A percentile compares a stretch with the other conserved stretches of the same genome.
These are phyloP conservation scores for Cardiocondyla obscurior DNA, from an alignment of 1,140 invertebrate genomes.

Conservation along the genomic window DNA sequence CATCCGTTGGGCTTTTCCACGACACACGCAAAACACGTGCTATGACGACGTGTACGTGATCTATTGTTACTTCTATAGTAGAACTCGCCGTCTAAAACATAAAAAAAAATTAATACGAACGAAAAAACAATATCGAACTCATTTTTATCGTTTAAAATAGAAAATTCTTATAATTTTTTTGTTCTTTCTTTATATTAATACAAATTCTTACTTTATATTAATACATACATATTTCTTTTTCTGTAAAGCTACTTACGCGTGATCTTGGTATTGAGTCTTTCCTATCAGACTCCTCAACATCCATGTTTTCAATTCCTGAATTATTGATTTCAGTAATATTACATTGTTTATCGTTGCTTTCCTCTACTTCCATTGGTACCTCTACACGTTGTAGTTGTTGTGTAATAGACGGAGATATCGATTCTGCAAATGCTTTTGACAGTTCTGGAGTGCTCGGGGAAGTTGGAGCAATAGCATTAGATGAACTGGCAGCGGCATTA, in stretches of 20 bases:
- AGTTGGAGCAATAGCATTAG: conserved; percentile 58
- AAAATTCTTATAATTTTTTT: too few relatives aligned
- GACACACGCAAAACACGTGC: conserved; percentile 87
- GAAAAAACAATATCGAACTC: not conserved
- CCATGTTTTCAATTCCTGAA: conserved; percentile 91
- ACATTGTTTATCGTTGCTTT: conserved; percentile 83
- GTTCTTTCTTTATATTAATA: not conserved
- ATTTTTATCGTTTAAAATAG: not conserved
- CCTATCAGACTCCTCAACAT: conserved; percentile 86
- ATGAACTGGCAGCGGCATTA: conserved; percentile 51
- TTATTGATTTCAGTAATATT: conserved; percentile 86
- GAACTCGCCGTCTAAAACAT: conserved; percentile 82
- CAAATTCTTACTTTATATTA: not conserved
- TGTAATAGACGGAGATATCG: conserved; percentile 76
- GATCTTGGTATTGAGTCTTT: conserved; percentile 81
- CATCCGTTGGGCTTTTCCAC: conserved; percentile 86
- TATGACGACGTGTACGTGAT: conserved; percentile 86
- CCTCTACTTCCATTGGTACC: conserved; percentile 86
- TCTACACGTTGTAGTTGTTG: conserved; percentile 76
- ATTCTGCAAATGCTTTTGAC: conserved; percentile 75
- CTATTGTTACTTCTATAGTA: conserved; percentile 86
- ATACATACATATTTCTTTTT: not conserved
- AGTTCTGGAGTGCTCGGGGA: conserved; percentile 76
- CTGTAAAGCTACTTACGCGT: conserved; percentile 72
- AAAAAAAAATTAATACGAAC: conserved; percentile 9